phyloP scores from a whole-genome alignment of 2,888 invertebrate species.

The Caenorhabditis panamensis region DNA sequence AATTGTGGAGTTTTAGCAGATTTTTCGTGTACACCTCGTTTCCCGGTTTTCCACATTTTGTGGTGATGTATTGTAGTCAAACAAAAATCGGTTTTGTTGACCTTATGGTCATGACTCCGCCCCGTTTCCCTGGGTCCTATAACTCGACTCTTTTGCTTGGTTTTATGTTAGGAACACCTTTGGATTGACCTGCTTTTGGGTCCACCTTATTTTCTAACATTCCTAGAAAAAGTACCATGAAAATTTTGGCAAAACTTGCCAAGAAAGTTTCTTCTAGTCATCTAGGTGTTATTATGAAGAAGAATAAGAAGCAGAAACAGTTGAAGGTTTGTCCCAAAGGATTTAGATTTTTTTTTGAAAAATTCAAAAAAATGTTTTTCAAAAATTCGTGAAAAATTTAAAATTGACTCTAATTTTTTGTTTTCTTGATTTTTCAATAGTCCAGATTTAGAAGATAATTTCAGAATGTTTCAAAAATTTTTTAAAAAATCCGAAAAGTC shows the following conservation, averaged over 20 bases:
- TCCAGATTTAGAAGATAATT: no score
- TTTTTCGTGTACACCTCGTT: neutral
- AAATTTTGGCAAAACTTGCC: slow-evolving; percentile 51
- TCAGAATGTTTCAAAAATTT: no score
- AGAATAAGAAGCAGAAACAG: neutral
- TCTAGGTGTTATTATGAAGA: neutral
- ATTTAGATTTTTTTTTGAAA: no score
- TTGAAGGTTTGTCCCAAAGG: no score
- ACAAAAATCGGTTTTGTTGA: slow-evolving; percentile 33
- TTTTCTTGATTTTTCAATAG: no score
- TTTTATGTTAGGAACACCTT: no score
- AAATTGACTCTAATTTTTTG: no score
- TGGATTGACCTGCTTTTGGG: no score
- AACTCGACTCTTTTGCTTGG: slow-evolving; percentile 6
- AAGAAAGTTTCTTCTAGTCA: slow-evolving; percentile 33
- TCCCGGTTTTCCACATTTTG: neutral
- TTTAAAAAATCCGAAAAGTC: no score
- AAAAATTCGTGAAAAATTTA: no score
- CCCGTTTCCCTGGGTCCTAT: neutral
- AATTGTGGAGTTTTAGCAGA: neutral
- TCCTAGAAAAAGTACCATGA: slow-evolving; percentile 15
- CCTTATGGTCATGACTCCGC: slow-evolving; percentile 30
- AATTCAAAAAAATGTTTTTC: no score
- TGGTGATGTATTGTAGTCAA: slow-evolving; percentile 45
- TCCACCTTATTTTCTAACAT: neutral